Conservation (phyloP, 2,888 invertebrate species). For the Parasteatoda lunata region DNA sequence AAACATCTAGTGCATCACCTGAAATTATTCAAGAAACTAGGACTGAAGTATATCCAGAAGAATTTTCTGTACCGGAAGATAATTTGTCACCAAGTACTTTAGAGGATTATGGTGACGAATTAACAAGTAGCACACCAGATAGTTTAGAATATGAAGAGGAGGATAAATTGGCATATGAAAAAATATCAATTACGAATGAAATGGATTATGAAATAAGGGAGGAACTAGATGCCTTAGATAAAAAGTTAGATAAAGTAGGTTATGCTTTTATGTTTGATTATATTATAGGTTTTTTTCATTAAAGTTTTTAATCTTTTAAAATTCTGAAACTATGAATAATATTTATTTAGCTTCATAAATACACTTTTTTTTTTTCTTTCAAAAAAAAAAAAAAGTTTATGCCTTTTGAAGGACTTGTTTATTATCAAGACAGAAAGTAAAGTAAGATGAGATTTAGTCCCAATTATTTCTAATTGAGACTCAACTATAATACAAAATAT, state of each 20-base stretch:
- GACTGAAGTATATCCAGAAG: not conserved
- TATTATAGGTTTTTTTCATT: too few relatives aligned
- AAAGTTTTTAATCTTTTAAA: too few relatives aligned
- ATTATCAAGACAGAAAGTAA: too few relatives aligned
- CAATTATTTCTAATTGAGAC: too few relatives aligned
- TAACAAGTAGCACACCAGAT: not conserved
- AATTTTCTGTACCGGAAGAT: not conserved
- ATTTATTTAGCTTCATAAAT: too few relatives aligned
- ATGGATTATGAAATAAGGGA: constrained; percentile 65
- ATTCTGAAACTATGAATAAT: too few relatives aligned
- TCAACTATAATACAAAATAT: too few relatives aligned
- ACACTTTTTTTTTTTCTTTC: too few relatives aligned
- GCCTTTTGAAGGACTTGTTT: too few relatives aligned
- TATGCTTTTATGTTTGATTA: not conserved
- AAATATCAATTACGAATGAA: constrained; percentile 61
- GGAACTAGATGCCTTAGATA: constrained; percentile 65
- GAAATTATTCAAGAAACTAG: constrained; percentile 5
- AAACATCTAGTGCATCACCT: not conserved
- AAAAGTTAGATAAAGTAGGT: constrained; percentile 63
- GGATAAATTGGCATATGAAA: constrained; percentile 39
- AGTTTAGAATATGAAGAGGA: constrained; percentile 5
- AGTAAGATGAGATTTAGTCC: too few relatives aligned
- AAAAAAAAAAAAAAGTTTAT: too few relatives aligned
- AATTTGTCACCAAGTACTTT: not conserved
- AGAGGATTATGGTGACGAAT: not conserved